Percentiles rank a stretch among this genome's conserved stretches.
These are phyloP conservation scores for Tanytarsus gracilentus DNA, from an alignment of 2,888 invertebrate genomes.

Conservation along the genomic window DNA sequence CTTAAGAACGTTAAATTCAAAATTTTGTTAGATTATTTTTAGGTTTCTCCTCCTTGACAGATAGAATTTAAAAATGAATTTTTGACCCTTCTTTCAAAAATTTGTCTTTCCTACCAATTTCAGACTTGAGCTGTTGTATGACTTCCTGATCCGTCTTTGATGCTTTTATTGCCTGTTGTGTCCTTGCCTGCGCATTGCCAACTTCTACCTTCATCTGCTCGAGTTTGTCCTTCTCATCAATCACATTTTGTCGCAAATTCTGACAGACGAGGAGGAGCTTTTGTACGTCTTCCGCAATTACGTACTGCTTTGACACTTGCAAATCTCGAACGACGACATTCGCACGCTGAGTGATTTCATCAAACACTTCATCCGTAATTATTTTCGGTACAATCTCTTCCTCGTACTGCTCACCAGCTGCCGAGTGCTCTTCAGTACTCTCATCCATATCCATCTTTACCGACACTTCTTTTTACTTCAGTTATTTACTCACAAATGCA, in stretches of 20 bases:
- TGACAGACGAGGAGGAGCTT: constrained; percentile 29
- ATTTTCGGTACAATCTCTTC: constrained; percentile 42
- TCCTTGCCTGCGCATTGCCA: constrained; percentile 33
- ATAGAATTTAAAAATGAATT: no score
- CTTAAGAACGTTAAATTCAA: not conserved
- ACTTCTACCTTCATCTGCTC: constrained; percentile 37
- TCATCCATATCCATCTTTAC: constrained; percentile 29
- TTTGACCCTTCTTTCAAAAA: no score
- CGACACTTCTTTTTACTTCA: not conserved
- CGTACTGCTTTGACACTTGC: constrained; percentile 30
- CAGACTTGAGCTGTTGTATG: constrained; percentile 38
- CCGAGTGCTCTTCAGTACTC: constrained; percentile 28
- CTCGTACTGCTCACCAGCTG: constrained; percentile 33
- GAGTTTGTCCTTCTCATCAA: constrained; percentile 27
- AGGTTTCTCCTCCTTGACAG: no score
- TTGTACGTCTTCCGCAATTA: constrained; percentile 30
- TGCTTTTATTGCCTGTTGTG: constrained; percentile 35
- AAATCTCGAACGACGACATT: constrained; percentile 33
- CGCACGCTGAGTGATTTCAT: constrained; percentile 36
- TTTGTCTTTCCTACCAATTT: constrained; percentile 40
- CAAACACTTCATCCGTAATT: constrained; percentile 40
- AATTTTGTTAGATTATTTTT: not conserved
- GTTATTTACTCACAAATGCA: not conserved
- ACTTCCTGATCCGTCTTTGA: constrained; percentile 39
- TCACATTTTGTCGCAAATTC: constrained; percentile 27